Evolutionary conservation across 1,140 invertebrate species (phyloP), one percentile per base, ranked within the genome.

Genomic region (Penaeus japonicus): DNA sequence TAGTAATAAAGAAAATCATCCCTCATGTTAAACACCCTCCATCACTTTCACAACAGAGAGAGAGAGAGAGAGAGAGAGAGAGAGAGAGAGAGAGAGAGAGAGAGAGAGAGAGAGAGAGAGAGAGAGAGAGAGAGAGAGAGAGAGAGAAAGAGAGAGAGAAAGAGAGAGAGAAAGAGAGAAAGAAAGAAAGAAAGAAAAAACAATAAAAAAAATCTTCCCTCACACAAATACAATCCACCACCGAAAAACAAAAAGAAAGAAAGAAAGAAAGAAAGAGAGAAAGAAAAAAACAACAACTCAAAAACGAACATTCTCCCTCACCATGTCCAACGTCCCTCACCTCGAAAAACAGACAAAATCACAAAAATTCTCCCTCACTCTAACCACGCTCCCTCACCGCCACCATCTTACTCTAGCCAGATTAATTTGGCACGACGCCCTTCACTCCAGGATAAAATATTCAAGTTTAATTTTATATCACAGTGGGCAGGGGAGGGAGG

Each of bases 381-480:
- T 20, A 55, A 17, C 32, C 82, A 18, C 32, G 5, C 39, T 35
- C 75, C 80, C 80, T 22, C 57, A 15, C 80, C 17, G 32, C 17
- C 84, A 57, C 84, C 84, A 86, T 86, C 75, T 78, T 86, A 78
- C 65, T 62, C 75, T 47, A 32, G 54, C 75, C 17, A 79, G 75
- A 86, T 86, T 86, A 86, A 86, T 86, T 86, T 86, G 32, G 75
- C 27, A 57, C 75, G 84, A 80, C 84, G 75, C 84, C 75, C 84
- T 79, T 86, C 73, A 78, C 30, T 79, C 35, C 27, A 54, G 75
- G 84, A 79, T 86, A 86, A 86, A 79, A 86, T 79, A 86, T 86
- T 78, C 84, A 79, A 32, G 75, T 79, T 86, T 86, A 86, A 79
- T 86, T 86, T 79, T 55, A 86, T 79, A 86, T 79, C 75, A 75